Evolutionary conservation across 2,113 vertebrate genomes (phyloP).

Genomic region (Cynocephalus volans): DNA sequence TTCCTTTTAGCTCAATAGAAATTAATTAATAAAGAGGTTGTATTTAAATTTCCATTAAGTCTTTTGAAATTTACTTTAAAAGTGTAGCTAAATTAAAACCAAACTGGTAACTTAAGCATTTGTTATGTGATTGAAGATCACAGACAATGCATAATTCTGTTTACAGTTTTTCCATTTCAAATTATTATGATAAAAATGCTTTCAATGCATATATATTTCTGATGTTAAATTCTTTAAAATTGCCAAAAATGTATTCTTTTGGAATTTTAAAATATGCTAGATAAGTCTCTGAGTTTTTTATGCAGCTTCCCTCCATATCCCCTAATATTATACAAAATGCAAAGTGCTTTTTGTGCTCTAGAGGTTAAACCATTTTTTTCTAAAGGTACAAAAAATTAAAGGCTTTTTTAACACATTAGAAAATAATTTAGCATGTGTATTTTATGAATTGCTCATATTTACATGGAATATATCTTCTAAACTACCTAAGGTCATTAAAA

Average conservation of each 20-base stretch:
- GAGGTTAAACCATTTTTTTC: slow-evolving; percentile 15
- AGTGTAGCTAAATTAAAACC: slow-evolving; percentile 57
- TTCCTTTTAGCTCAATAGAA: slow-evolving; percentile 65
- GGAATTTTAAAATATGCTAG: neutral
- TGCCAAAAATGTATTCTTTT: neutral
- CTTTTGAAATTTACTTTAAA: slow-evolving; percentile 41
- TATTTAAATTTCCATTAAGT: slow-evolving; percentile 15
- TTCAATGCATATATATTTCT: neutral
- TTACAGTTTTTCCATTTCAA: slow-evolving; percentile 26
- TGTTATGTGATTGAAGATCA: slow-evolving; percentile 58
- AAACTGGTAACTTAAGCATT: neutral
- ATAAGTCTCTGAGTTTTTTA: slow-evolving; percentile 36
- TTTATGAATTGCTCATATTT: slow-evolving; percentile 40
- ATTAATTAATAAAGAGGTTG: slow-evolving; percentile 23
- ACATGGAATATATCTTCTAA: slow-evolving; percentile 14
- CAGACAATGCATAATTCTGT: neutral
- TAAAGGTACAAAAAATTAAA: neutral
- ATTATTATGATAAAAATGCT: slow-evolving; percentile 15
- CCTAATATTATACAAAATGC: slow-evolving; percentile 17
- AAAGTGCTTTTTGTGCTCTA: neutral
- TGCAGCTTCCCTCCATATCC: neutral
- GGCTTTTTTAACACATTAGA: neutral
- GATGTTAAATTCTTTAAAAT: slow-evolving; percentile 18
- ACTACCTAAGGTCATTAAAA: neutral
- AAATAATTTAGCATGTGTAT: neutral